Evolutionary conservation across 2,113 vertebrate species (phyloP).

Genomic region (Osmerus mordax): DNA sequence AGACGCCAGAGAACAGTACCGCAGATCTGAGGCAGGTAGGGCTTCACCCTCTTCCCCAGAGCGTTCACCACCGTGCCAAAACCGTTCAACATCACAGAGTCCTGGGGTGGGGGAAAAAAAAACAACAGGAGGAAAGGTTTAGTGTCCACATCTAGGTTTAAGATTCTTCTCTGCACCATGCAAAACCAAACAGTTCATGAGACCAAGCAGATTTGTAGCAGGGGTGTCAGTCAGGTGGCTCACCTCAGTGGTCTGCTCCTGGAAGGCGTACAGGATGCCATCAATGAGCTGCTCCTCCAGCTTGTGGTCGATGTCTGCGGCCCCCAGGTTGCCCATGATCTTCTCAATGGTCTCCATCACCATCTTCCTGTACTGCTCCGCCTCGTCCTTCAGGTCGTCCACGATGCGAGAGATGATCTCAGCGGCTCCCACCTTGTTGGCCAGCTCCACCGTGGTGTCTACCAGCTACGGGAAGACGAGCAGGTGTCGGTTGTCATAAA

Average conservation of each 20-base stretch:
- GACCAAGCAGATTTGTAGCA: too few species aligned
- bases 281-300: conserved; percentile 98
- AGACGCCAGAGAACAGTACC: conserved; percentile 98
- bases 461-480: conserved; percentile 77
- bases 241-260: conserved; percentile 98
- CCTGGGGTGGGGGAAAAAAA: conserved; percentile 64
- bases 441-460: conserved; percentile 97
- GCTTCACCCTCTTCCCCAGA: conserved; percentile 95
- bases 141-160: too few species aligned
- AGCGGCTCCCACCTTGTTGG: conserved; percentile 97
- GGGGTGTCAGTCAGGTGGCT: not conserved
- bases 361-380: conserved; percentile 99
- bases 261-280: conserved; percentile 96
- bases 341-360: conserved; percentile 99
- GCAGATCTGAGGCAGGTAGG: conserved; percentile 97
- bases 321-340: conserved; percentile 97
- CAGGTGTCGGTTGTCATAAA: not conserved
- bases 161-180: too few species aligned
- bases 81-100: conserved; percentile 98
- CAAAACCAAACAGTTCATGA: too few species aligned
- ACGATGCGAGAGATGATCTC: conserved; percentile 98
- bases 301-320: conserved; percentile 98
- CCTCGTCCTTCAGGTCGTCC: conserved; percentile 97
- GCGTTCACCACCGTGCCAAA: conserved; percentile 98
- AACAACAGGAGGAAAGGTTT: too few species aligned